Evolutionary conservation across 2,113 vertebrate genomes (phyloP).

Genomic region (Myrmecobius fasciatus): DNA sequence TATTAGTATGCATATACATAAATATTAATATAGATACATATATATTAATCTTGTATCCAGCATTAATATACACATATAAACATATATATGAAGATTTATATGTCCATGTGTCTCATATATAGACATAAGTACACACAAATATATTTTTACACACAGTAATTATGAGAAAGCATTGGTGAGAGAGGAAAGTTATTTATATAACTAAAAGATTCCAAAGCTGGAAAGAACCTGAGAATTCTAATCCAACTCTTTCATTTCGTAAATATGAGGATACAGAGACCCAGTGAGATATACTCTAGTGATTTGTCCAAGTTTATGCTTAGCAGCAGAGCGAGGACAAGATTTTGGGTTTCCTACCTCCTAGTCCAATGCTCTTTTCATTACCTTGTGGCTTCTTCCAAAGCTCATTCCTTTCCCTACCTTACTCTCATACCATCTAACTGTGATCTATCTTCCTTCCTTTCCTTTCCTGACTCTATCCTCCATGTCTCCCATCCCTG

Average conservation of each 20-base stretch:
- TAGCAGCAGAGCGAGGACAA: background rate
- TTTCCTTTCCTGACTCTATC: background rate
- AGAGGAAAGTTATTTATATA: background rate
- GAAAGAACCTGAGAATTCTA: background rate
- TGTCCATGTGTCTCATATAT: no score
- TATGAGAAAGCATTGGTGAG: background rate
- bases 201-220: background rate
- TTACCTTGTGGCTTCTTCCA: background rate
- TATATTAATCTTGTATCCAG: no score
- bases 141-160: background rate
- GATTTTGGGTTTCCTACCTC: background rate
- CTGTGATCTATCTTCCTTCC: background rate
- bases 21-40: no score
- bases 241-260: background rate
- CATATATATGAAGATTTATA: background rate
- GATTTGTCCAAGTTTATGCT: background rate
- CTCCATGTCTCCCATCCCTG: background rate
- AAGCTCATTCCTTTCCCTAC: background rate
- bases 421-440: background rate
- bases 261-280: background rate
- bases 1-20: background rate
- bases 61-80: background rate
- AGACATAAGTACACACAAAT: no score
- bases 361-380: background rate
- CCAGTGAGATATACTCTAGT: background rate